Evolutionary conservation across 1,140 invertebrate genomes (phyloP).

Genomic region (Dreissena rostriformis): DNA sequence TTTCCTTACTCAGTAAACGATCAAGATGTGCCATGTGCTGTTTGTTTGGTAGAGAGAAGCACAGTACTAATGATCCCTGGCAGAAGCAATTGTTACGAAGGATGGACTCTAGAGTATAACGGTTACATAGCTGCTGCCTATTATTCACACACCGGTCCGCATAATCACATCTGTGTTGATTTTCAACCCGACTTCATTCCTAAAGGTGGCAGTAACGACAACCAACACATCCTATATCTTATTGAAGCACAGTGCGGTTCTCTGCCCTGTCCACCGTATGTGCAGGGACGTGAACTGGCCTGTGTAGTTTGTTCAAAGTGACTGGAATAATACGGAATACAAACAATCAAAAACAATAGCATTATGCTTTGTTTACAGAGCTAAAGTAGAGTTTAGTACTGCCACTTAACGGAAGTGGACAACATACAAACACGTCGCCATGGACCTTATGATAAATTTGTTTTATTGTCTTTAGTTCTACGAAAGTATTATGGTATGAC

Average conservation of each 20-base stretch:
- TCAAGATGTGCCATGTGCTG: slow-evolving; percentile 57
- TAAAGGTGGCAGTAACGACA: slow-evolving; percentile 23
- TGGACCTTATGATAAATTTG: too few species aligned
- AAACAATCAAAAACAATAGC: too few species aligned
- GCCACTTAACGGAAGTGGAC: too few species aligned
- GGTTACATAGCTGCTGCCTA: slow-evolving; percentile 59
- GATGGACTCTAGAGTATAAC: slow-evolving; percentile 55
- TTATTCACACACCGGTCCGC: slow-evolving; percentile 15
- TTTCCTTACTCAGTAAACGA: slow-evolving; percentile 3
- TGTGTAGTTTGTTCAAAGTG: slow-evolving; percentile 66
- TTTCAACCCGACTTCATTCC: slow-evolving; percentile 41
- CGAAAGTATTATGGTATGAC: too few species aligned
- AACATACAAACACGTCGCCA: too few species aligned
- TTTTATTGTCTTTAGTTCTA: too few species aligned
- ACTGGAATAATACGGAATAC: too few species aligned
- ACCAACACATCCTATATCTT: slow-evolving; percentile 59
- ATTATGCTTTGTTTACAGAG: too few species aligned
- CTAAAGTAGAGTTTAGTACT: too few species aligned
- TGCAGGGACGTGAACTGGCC: slow-evolving; percentile 53
- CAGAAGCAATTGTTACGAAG: slow-evolving; percentile 42
- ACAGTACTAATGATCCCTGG: slow-evolving; percentile 59
- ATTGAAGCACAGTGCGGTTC: slow-evolving; percentile 54
- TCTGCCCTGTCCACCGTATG: slow-evolving; percentile 64
- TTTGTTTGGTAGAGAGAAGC: slow-evolving; percentile 43
- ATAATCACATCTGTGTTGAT: slow-evolving; percentile 63